Base-by-base conservation (phyloP, 2,797 vertebrate genomes). In the Crocodylus rhombifer region DNA sequence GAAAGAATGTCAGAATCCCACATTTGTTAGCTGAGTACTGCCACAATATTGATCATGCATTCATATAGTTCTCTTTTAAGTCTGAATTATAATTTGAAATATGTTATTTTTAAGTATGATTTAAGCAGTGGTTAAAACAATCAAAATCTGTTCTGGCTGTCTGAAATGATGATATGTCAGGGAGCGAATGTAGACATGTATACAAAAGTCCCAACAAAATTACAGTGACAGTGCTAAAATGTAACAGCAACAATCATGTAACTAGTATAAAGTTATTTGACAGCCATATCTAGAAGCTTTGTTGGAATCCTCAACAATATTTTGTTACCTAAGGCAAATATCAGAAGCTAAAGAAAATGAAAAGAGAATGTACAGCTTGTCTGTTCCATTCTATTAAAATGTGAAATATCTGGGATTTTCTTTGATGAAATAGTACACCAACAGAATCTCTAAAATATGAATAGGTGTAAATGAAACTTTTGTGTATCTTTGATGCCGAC, bases 251-350 rank as follows among this genome's bases (percentile, higher is more conserved):
- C 91, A 87, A 74, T 90, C 88, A 69, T 62, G 76, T 91, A 94
- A 60, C 83, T 86, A 84, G 36, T 90, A 75, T 86, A 80, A 95
- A 80, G 80, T 93, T 93, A 93, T 92, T 92, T 90, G 96, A 93
- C 77, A 97, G 64, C 73, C 36, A 0, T 67, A 71, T 42, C 65
- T 96, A 62, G 90, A 95, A 96, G 82, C 84, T 95, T 94, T 95
- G 63, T 92, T 95, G 87, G 77, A 93, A 75, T 91, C 63, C 91
- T 94, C 65, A 87, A 56, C 75, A 96, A 92, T 84, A 92, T 74
- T 74, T 82, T 58, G 69, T 89, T 98, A 96, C 87, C 82, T 86
- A 95, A 89, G 84, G 88, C 83, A 90, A 94, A 96, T 13, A 83
- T 57, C 25, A 85, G 92, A 82, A 95, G 80, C 36, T 56, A 91